Evolutionary conservation across 2,113 vertebrate genomes (phyloP).

Genomic region (Phalacrocorax brasilianus): DNA sequence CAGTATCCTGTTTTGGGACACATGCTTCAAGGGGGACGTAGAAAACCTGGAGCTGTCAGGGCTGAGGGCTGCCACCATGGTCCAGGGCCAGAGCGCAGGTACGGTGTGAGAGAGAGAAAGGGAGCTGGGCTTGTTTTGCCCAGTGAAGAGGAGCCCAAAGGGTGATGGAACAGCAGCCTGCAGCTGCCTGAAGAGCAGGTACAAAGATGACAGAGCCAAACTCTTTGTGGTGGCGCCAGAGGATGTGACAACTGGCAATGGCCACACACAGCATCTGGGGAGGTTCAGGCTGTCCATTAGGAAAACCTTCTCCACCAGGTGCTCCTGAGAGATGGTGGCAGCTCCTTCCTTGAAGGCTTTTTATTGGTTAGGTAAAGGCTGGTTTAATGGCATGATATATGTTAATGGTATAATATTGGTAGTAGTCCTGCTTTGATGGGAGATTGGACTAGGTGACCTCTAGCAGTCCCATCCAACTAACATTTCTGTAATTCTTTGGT

Average conservation of each 20-base stretch:
- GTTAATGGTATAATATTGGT: neutral
- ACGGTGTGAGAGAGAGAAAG: rapidly evolving
- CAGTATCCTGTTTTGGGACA: neutral
- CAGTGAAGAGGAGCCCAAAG: neutral
- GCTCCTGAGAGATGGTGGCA: neutral
- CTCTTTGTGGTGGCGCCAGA: neutral
- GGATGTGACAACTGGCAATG: neutral
- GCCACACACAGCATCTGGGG: rapidly evolving
- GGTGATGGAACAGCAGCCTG: neutral
- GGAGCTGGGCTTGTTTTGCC: neutral
- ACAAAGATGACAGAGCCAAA: neutral
- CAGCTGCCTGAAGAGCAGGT: neutral
- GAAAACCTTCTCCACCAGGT: neutral
- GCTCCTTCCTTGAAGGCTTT: neutral
- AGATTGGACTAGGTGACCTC: neutral
- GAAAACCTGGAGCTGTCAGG: neutral
- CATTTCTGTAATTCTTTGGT: neutral
- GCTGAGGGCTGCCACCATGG: neutral
- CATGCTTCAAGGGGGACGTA: neutral
- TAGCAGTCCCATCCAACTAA: neutral
- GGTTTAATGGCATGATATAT: neutral
- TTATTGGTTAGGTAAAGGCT: neutral
- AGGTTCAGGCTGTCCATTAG: neutral
- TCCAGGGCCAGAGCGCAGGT: neutral
- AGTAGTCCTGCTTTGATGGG: neutral